Base-by-base conservation (phyloP, 64 coral and sea anemone genomes). In the Stichodactyla helianthus region DNA sequence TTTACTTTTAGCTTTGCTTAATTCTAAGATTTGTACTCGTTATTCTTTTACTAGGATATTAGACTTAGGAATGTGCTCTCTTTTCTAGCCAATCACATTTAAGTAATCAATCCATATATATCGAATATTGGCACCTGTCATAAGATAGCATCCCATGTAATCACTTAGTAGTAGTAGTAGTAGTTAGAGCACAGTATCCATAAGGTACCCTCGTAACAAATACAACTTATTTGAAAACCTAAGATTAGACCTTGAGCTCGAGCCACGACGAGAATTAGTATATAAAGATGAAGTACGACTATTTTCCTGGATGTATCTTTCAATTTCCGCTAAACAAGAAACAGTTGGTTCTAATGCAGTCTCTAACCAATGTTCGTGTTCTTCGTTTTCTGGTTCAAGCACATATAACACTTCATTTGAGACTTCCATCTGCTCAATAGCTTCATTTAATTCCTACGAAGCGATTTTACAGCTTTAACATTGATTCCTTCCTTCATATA, bases 331-430 rank as follows among this genome's bases (percentile, higher is more conserved):
- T 13, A 77, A 77, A 77, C 71, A 77, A 7, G 26, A 35, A 8
- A 77, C 35, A 79, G 77, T 79, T 15, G 77, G 77, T 35, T 79
- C 31, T 51, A 79, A 79, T 15, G 77, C 77, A 2, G 28, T 79
- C 28, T 79, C 77, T 5, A 79, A 17, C 77, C 77, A 79, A 15
- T 79, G 77, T 15, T 79, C 77, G 18, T 79, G 44, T 35, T 79
- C 77, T 13, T 79, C 77, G 51, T 79, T 53, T 51, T 79, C 77
- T 15, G 77, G 77, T 79, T 79, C 77, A 53, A 79, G 77, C 14
- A 51, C 10, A 79, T 79, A 50, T 15, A 79, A 17, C 10, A 79
- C 77, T 79, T 79, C 77, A 35, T 79, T 79, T 51, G 77, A 79
- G 0, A 79, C 18, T 79, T 79, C 77, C 77, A 79, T 79, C 35